A percentile compares a stretch with the other conserved stretches of the same genome.
phyloP scores from a whole-genome alignment of 2,888 invertebrate species.

The Trachelus stipa region DNA sequence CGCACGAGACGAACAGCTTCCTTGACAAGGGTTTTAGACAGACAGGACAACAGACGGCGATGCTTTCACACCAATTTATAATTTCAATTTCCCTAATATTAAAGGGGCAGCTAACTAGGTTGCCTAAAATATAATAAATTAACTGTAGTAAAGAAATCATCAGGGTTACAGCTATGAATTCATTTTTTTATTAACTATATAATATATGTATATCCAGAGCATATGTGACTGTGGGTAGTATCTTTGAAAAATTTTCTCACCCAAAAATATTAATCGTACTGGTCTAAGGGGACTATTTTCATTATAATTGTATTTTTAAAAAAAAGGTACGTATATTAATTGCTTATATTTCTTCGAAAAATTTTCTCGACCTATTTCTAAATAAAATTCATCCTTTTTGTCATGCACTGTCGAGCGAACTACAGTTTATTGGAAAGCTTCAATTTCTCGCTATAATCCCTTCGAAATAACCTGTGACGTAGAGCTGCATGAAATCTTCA shows the following conservation, averaged over 20 bases:
- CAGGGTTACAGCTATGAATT: not conserved
- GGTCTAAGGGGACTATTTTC: not conserved
- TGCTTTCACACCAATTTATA: not conserved
- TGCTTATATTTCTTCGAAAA: not conserved
- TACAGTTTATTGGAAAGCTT: not conserved
- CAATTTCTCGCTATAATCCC: not conserved
- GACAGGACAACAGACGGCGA: not conserved
- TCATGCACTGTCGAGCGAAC: not conserved
- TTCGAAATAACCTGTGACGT: not conserved
- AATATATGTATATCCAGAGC: too few relatives aligned
- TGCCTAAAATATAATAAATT: not conserved
- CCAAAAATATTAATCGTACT: not conserved
- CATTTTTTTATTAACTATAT: too few relatives aligned
- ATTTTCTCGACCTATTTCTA: not conserved
- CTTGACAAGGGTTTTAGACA: not conserved
- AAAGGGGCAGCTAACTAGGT: not conserved
- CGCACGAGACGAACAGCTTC: not conserved
- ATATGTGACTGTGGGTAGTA: too few relatives aligned
- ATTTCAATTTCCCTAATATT: not conserved
- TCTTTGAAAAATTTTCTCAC: not conserved
- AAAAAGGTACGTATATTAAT: not conserved
- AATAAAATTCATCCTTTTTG: not conserved
- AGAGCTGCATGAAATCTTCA: not conserved
- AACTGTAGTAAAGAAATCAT: not conserved
- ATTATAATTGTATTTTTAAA: not conserved